Conservation (phyloP, 2,888 invertebrate genomes). For the Drosophila anomalipes region DNA sequence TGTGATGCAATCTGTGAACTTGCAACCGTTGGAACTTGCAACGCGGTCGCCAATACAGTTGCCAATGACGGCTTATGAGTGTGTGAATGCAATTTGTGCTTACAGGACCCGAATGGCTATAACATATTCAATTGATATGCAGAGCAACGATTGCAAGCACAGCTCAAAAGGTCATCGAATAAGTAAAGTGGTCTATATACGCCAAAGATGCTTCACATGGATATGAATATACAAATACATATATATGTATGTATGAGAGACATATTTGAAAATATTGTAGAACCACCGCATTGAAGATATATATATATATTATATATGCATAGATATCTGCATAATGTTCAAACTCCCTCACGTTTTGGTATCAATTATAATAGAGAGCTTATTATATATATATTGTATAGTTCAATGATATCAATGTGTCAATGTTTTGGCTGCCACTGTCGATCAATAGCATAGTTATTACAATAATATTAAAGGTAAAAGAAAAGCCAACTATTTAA, state of each 20-base stretch:
- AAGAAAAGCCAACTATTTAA: not conserved
- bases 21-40: constrained; percentile 34
- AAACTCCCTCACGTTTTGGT: not conserved
- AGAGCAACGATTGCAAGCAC: constrained; percentile 23
- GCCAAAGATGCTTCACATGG: not conserved
- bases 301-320: not conserved
- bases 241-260: not conserved
- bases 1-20: constrained; percentile 71
- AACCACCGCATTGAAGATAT: not conserved
- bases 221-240: not conserved
- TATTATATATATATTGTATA: not conserved
- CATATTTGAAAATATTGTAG: not conserved
- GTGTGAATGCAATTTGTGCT: constrained; percentile 47
- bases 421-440: not conserved
- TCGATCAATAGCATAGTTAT: not conserved
- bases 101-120: constrained; percentile 32
- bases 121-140: constrained; percentile 54
- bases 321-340: not conserved
- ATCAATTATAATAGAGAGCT: not conserved
- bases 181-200: constrained; percentile 20
- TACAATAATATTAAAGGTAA: not conserved
- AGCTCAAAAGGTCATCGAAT: constrained; percentile 46
- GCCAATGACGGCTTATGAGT: constrained; percentile 32
- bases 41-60: constrained; percentile 11
- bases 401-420: not conserved